Evolutionary conservation across 53 echinoderm and acorn worm genomes (phyloP), one percentile per base, ranked within the genome.

Genomic region (Holothuria scabra): DNA sequence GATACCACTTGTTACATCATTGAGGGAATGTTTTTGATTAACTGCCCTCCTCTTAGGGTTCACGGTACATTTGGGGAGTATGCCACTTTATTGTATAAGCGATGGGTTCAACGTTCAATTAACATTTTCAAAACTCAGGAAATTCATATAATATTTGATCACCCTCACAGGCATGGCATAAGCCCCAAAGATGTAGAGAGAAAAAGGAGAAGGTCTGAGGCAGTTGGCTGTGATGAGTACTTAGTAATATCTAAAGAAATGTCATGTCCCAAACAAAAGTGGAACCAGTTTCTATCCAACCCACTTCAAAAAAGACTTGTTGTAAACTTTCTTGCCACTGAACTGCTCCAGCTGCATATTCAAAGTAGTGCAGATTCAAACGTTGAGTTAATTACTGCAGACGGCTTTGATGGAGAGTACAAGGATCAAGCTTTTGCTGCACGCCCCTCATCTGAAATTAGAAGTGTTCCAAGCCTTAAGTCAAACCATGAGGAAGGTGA

Each of bases 151-250:
- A 80, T 91, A 16, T 91, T 87, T 31, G 84, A 91, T 56, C 91
- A 87, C 79, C 79, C 91, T 1, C 52, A 66, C n/a, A 55, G 87
- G 14, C 80, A 90, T 78, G 67, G 79, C 4, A 44, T 76, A 2
- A 90, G 90, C 34, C 90, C 86, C 5, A 90, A 90, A 44, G 80
- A 81, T 65, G 34, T 90, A 13, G 83, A 90, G 44, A 35, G 84
- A 64, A 35, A 29, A 23, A 29, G 90, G 26, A 69, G 86, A 41
- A 44, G n/a, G 8, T n/a, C n/a, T n/a, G n/a, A n/a, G n/a, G 18
- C 41, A 21, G 28, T 16, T 18, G 48, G 23, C 30, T 7, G 8
- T 76, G 76, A 76, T 8, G 55, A 24, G 21, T 49, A 11, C 30
- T 5, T 12, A 14, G 34, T 34, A 28, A 74, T 83, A 28, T 32